phyloP scores from a whole-genome alignment of 1,140 invertebrate genomes.

The Drosophila kohkoa region DNA sequence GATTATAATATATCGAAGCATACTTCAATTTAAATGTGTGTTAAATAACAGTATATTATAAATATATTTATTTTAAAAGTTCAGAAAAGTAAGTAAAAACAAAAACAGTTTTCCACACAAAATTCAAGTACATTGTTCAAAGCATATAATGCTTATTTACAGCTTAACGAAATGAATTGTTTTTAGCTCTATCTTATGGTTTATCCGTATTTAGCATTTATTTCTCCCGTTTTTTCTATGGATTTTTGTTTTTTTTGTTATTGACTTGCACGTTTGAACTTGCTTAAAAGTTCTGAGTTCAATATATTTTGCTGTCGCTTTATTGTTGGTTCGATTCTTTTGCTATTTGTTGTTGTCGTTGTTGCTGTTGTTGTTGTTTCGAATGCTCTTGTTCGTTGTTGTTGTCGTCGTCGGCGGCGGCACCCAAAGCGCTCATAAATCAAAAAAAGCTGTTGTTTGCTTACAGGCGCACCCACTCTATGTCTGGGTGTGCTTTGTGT shows the following conservation, averaged over 20 bases:
- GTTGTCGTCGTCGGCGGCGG: constrained; percentile 43
- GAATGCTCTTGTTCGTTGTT: constrained; percentile 19
- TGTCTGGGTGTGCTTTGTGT: constrained; percentile 19
- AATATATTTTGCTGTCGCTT: constrained; percentile 56
- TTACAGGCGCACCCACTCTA: constrained; percentile 27
- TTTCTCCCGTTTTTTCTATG: not conserved
- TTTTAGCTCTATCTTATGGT: not conserved
- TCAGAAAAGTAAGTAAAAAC: too few species aligned
- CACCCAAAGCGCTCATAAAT: constrained; percentile 82
- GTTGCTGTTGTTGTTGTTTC: constrained; percentile 22
- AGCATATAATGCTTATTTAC: not conserved
- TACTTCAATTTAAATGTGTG: too few species aligned
- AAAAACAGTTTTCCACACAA: not conserved
- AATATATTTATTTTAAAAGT: too few species aligned
- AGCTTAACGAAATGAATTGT: not conserved
- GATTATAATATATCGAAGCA: too few species aligned
- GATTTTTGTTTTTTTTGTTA: constrained; percentile 29
- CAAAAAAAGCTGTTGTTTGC: constrained; percentile 67
- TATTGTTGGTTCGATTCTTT: constrained; percentile 53
- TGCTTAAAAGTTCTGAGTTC: constrained; percentile 60
- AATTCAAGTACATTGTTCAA: not conserved
- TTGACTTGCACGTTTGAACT: constrained; percentile 64
- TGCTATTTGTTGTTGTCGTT: constrained; percentile 22
- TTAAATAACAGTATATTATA: too few species aligned
- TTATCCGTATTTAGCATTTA: constrained; percentile 8